Evolutionary conservation across 2,113 vertebrate genomes (phyloP).

Genomic region (Suricata suricatta): DNA sequence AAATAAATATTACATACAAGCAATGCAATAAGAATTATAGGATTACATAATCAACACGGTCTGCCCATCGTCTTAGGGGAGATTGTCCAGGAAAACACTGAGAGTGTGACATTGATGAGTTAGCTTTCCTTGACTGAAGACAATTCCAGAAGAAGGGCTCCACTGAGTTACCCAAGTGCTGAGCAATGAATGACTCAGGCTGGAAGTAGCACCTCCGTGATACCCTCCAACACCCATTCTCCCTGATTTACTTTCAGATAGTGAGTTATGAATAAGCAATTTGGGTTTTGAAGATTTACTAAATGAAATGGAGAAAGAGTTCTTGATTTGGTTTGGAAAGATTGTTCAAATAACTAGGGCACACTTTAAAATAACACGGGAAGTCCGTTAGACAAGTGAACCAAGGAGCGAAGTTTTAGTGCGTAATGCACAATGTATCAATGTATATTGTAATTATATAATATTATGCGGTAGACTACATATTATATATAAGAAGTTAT

Average conservation of each 20-base stretch:
- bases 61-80: neutral
- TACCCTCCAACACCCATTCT: rapidly evolving
- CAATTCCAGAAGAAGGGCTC: neutral
- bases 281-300: neutral
- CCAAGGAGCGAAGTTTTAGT: neutral
- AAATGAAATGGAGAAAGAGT: neutral
- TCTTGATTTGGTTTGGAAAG: neutral
- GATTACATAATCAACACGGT: neutral
- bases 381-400: neutral
- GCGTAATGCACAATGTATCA: neutral
- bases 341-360: neutral
- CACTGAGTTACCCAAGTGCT: neutral
- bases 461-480: neutral
- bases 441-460: too few species aligned
- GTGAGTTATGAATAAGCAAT: neutral
- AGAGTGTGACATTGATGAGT: neutral
- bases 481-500: neutral
- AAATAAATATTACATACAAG: neutral
- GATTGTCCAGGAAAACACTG: neutral
- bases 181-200: rapidly evolving
- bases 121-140: neutral
- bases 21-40: neutral
- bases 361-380: neutral
- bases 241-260: neutral
- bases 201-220: rapidly evolving